Evolutionary conservation across 2,888 invertebrate genomes (phyloP).

Genomic region (Microplitis manilae): DNA sequence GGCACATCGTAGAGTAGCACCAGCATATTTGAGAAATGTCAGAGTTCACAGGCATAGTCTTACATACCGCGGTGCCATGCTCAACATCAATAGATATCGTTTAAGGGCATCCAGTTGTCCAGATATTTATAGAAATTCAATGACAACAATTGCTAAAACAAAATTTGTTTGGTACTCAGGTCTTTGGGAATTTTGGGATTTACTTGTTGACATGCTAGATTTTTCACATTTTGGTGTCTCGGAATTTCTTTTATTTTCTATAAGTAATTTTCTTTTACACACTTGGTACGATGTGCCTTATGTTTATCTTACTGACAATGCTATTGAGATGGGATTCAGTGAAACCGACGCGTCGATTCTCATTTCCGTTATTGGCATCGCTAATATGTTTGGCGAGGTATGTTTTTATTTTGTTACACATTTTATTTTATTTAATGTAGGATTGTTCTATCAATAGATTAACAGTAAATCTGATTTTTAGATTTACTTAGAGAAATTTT

Average conservation of each 20-base stretch:
- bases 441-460: no score
- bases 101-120: conserved; percentile 91
- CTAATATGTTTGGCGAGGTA: conserved; percentile 92
- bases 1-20: conserved; percentile 72
- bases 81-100: conserved; percentile 86
- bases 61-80: conserved; percentile 89
- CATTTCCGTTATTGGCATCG: conserved; percentile 88
- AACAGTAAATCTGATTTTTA: no score
- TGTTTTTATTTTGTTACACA: conserved; percentile 64
- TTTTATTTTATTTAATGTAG: not conserved
- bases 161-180: conserved; percentile 83
- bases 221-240: conserved; percentile 85
- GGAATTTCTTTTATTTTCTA: conserved; percentile 83
- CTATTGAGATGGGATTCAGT: conserved; percentile 80
- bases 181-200: conserved; percentile 84
- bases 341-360: conserved; percentile 85
- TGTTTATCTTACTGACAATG: conserved; percentile 89
- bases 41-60: conserved; percentile 84
- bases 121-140: conserved; percentile 89
- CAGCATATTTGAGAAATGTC: conserved; percentile 82
- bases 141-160: conserved; percentile 88
- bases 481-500: no score
- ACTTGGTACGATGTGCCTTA: conserved; percentile 96
- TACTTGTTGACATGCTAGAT: conserved; percentile 84
- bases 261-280: conserved; percentile 92